Evolutionary conservation across 2,888 invertebrate genomes (phyloP).

Genomic region (Hipparchia semele): DNA sequence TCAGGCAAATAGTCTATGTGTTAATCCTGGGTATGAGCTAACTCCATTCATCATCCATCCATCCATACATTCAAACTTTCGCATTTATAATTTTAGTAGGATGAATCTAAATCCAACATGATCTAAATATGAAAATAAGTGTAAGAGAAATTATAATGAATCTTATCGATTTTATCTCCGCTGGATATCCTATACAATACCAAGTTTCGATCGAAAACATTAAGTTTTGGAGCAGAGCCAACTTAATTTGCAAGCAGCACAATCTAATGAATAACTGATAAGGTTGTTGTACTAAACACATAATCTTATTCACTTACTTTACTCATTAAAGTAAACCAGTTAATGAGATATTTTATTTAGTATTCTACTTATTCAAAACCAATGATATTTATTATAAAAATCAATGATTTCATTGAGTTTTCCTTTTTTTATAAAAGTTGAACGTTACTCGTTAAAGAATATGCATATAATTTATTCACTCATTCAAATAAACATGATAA

Average conservation of each 20-base stretch:
- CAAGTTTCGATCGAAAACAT: conserved; percentile 43
- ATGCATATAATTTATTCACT: neutral
- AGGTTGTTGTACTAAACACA: conserved; percentile 40
- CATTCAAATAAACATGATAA: conserved; percentile 27
- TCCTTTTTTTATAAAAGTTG: neutral
- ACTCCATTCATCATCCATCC: too few relatives aligned
- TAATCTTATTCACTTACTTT: conserved; percentile 38
- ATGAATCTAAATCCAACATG: too few relatives aligned
- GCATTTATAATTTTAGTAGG: too few relatives aligned
- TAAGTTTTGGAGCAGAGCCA: conserved; percentile 45
- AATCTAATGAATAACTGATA: conserved; percentile 50
- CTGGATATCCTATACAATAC: conserved; percentile 9
- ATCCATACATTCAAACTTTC: too few relatives aligned
- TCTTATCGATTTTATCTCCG: conserved; percentile 2
- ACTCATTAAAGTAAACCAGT: conserved; percentile 32
- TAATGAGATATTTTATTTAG: neutral
- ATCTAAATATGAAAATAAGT: too few relatives aligned
- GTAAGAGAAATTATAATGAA: neutral
- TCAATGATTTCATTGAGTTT: neutral
- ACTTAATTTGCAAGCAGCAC: conserved; percentile 46
- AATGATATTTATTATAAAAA: neutral
- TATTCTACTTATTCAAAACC: too few relatives aligned
- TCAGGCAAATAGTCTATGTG: too few relatives aligned
- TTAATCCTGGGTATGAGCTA: too few relatives aligned
- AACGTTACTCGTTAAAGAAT: neutral